Base-by-base conservation (phyloP, 2,888 invertebrate genomes). In the Hermaeophaga mercurialis region DNA sequence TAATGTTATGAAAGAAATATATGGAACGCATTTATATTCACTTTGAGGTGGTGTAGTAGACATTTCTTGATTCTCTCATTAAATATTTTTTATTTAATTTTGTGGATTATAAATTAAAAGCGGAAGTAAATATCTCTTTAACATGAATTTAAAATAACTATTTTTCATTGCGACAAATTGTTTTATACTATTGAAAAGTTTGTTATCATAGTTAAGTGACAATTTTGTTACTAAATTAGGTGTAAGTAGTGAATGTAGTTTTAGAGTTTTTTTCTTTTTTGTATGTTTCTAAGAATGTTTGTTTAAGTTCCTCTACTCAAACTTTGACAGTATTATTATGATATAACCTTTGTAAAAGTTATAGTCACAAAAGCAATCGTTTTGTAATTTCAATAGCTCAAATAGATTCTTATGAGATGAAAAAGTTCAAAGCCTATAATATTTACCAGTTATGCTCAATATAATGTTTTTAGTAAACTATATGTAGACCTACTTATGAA, bases 261-360 rank as follows among this genome's bases (percentile, higher is more conserved):
- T 33, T 14, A n/a, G 31, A 7, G n/a, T 33, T 33, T 33, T 33
- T 7, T 33, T 33, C 11, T 33, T 33, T n/a, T n/a, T n/a, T n/a
- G n/a, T 36, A 17, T 9, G 17, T 3, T 36, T 7, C 17, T 9
- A 15, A 36, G 5, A 17, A 17, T 36, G 15, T 15, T 36, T 36
- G 6, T 15, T 36, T 36, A 33, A 36, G 36, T 36, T 36, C 36
- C 36, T 36, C 36, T 36, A 36, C 36, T 8, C 17, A 36, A 15
- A 36, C 17, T 36, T 17, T n/a, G 8, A 36, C 36, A 36, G 36
- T 36, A 36, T 36, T 36, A 31, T 5, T 22, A 31, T 36, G 15
- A 36, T 36, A 17, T 36, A 17, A 33, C 12, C 14, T 33, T 33
- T 14, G 33, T 33, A 33, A 11, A 33, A 28, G 28, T 28, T 28